phyloP scores from a whole-genome alignment of 2,113 vertebrate genomes.

The Poicephalus gulielmi region DNA sequence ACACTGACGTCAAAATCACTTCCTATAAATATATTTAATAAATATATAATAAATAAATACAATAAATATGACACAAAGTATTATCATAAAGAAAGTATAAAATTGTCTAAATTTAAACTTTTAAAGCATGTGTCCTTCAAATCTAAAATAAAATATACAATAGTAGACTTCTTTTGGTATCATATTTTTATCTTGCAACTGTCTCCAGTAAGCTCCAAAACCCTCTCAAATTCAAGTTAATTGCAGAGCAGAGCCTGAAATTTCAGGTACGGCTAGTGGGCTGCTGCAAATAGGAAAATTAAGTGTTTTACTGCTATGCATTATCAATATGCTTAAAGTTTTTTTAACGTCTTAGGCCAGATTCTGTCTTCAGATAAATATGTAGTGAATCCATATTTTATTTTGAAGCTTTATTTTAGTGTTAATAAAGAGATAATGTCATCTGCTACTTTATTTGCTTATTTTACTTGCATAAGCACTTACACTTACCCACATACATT shows the following conservation, averaged over 20 bases:
- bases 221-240: background rate
- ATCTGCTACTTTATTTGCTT: slow-evolving; percentile 14
- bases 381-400: background rate
- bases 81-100: background rate
- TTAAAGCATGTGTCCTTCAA: background rate
- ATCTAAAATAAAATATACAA: background rate
- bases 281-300: background rate
- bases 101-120: background rate
- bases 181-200: background rate
- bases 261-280: background rate
- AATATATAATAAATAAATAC: background rate
- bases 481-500: background rate
- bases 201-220: background rate
- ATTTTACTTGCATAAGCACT: slow-evolving; percentile 5
- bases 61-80: background rate
- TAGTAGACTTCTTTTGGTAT: background rate
- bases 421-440: background rate
- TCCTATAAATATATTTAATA: background rate
- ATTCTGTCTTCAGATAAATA: background rate
- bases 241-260: background rate
- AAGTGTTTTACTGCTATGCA: background rate
- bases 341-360: background rate
- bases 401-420: background rate
- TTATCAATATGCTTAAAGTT: background rate
- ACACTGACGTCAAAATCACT: background rate